Percentiles rank a stretch among this genome's conserved stretches.
phyloP scores from a whole-genome alignment of 2,113 vertebrate species.

The Festucalex cinctus region DNA sequence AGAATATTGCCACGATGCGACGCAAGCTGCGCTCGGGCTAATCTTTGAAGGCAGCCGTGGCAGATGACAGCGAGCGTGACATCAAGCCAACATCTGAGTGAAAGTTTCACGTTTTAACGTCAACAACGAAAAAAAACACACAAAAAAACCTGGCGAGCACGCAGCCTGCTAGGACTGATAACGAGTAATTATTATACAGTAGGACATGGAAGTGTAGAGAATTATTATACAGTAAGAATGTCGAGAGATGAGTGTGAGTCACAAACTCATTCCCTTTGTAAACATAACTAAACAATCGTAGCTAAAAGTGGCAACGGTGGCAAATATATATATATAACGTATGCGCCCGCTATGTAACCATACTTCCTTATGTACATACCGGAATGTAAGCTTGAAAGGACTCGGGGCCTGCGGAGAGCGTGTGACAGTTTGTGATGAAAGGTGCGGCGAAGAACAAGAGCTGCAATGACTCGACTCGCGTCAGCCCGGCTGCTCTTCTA shows the following conservation, averaged over 20 bases:
- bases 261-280: neutral
- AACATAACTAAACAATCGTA: neutral
- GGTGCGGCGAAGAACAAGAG: slow-evolving; percentile 2
- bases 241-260: neutral
- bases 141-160: neutral
- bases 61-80: slow-evolving; percentile 3
- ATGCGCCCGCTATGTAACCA: neutral
- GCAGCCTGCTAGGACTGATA: neutral
- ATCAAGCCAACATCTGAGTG: neutral
- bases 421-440: slow-evolving; percentile 24
- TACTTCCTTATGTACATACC: neutral
- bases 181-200: slow-evolving; percentile 1
- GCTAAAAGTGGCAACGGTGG: neutral
- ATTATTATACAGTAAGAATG: neutral
- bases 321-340: neutral
- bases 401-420: neutral
- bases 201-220: slow-evolving; percentile 1
- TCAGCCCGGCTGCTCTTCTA: neutral
- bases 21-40: neutral
- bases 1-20: neutral
- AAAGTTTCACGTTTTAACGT: neutral
- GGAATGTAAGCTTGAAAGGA: neutral
- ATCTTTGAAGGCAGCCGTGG: neutral
- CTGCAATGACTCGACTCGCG: slow-evolving; percentile 7
- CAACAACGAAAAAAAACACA: neutral